Conservation (phyloP, 53 echinoderm and acorn worm species). For the Luidia sarsii region DNA sequence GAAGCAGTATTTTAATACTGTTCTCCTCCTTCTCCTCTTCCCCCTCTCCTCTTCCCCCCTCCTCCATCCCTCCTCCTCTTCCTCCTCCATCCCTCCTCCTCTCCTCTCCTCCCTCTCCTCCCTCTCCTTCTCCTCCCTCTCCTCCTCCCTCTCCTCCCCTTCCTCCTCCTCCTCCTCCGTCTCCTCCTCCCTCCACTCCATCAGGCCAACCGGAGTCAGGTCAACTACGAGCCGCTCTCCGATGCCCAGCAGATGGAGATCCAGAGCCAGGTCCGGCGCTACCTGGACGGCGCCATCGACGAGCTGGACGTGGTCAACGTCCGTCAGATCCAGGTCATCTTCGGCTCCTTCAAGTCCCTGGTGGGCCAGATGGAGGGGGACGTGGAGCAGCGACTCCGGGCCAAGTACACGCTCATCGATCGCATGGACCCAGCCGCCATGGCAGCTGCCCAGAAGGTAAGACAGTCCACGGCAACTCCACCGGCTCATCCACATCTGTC, state of each 20-base stretch:
- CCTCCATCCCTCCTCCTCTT: background rate
- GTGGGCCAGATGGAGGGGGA: slow-evolving; percentile 89
- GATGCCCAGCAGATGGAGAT: slow-evolving; percentile 84
- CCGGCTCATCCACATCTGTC: too few species aligned
- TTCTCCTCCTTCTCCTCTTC: background rate
- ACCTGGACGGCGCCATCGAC: slow-evolving; percentile 83
- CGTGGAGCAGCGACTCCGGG: slow-evolving; percentile 73
- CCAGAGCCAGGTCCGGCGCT: slow-evolving; percentile 82
- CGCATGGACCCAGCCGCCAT: slow-evolving; percentile 84
- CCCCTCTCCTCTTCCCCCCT: background rate
- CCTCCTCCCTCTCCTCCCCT: too few species aligned
- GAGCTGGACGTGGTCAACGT: slow-evolving; percentile 94
- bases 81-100: too few species aligned
- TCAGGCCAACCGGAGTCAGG: slow-evolving; percentile 91
- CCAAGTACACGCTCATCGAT: slow-evolving; percentile 92
- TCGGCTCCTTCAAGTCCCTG: slow-evolving; percentile 74
- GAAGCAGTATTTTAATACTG: too few species aligned
- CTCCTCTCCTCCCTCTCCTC: background rate
- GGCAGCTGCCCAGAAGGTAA: slow-evolving; percentile 93
- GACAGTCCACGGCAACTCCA: too few species aligned
- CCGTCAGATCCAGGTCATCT: slow-evolving; percentile 84
- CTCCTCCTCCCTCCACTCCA: too few species aligned
- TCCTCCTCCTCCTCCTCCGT: too few species aligned
- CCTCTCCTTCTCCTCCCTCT: background rate
- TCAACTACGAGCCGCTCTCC: slow-evolving; percentile 94